Percentiles rank a stretch among this genome's conserved stretches.
phyloP scores from a whole-genome alignment of 2,888 invertebrate species.

The Neocrepidodera transversa region DNA sequence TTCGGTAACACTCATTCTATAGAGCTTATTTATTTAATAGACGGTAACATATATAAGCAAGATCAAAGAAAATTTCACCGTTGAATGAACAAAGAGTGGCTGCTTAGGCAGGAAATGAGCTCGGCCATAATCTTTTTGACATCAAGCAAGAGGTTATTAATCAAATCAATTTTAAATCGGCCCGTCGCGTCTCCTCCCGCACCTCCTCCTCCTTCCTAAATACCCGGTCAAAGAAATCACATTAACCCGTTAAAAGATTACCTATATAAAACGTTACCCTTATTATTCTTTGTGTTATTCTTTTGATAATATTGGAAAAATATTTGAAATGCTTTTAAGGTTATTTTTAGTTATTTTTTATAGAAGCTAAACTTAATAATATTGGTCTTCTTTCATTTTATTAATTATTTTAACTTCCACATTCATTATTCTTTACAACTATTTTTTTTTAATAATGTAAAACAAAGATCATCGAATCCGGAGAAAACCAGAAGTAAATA shows the following conservation, averaged over 20 bases:
- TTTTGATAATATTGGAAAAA: too few relatives aligned
- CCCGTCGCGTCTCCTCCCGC: slow-evolving; percentile 3
- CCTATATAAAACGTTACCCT: not conserved
- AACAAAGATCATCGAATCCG: too few relatives aligned
- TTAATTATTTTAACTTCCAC: too few relatives aligned
- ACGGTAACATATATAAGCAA: slow-evolving; percentile 29
- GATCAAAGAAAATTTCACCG: slow-evolving; percentile 32
- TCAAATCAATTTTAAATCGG: slow-evolving; percentile 32
- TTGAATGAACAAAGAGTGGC: slow-evolving; percentile 34
- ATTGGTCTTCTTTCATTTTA: too few relatives aligned
- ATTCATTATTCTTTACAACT: too few relatives aligned
- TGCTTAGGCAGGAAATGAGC: slow-evolving; percentile 38
- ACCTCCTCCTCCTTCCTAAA: not conserved
- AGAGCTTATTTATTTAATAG: slow-evolving; percentile 26
- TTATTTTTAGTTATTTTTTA: too few relatives aligned
- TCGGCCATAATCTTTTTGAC: slow-evolving; percentile 28
- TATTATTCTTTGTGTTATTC: not conserved
- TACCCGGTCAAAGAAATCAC: not conserved
- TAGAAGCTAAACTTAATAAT: too few relatives aligned
- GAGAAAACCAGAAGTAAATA: too few relatives aligned
- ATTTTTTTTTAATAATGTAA: too few relatives aligned
- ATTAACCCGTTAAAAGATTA: slow-evolving; percentile 2
- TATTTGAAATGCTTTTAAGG: too few relatives aligned
- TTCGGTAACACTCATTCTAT: slow-evolving; percentile 14
- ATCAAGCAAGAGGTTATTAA: slow-evolving; percentile 32